Percentiles rank a stretch among this genome's conserved stretches.
Conservation (phyloP, 2,797 vertebrate genomes). For the Parambassis ranga region DNA sequence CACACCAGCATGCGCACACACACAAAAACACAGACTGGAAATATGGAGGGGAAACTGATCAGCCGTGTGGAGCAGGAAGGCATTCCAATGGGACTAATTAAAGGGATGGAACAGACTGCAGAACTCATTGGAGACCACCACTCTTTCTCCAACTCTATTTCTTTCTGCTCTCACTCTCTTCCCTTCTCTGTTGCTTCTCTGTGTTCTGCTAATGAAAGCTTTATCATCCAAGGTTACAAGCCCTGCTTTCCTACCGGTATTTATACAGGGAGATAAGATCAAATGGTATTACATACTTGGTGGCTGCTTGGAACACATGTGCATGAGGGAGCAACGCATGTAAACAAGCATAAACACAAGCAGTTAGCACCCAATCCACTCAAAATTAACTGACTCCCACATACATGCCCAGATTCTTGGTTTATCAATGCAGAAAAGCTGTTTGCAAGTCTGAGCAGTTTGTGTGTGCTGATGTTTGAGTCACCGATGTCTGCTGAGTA, state of each 20-base stretch:
- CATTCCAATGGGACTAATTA: conserved; percentile 86
- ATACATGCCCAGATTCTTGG: neutral
- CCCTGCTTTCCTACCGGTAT: conserved; percentile 14
- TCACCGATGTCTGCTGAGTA: conserved; percentile 33
- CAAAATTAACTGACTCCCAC: neutral
- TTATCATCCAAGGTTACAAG: conserved; percentile 50
- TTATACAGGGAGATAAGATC: conserved; percentile 13
- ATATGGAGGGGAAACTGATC: conserved; percentile 69
- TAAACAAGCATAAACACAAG: neutral
- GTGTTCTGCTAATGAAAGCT: conserved; percentile 59
- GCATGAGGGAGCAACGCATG: neutral
- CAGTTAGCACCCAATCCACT: neutral
- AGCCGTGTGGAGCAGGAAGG: conserved; percentile 54
- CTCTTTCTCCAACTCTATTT: conserved; percentile 47
- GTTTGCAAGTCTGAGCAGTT: neutral
- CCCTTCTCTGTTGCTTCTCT: conserved; percentile 41
- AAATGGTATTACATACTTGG: neutral
- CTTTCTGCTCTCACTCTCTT: conserved; percentile 44
- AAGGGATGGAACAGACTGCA: conserved; percentile 77
- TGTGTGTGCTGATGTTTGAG: conserved; percentile 2
- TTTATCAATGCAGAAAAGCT: neutral
- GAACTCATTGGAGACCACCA: conserved; percentile 63
- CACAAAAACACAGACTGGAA: conserved; percentile 46
- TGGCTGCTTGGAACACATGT: neutral
- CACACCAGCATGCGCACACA: neutral